A percentile compares a stretch with the other conserved stretches of the same genome.
Evolutionary conservation across 1,140 invertebrate species (phyloP).

Genomic region (Araneus ventricosus): DNA sequence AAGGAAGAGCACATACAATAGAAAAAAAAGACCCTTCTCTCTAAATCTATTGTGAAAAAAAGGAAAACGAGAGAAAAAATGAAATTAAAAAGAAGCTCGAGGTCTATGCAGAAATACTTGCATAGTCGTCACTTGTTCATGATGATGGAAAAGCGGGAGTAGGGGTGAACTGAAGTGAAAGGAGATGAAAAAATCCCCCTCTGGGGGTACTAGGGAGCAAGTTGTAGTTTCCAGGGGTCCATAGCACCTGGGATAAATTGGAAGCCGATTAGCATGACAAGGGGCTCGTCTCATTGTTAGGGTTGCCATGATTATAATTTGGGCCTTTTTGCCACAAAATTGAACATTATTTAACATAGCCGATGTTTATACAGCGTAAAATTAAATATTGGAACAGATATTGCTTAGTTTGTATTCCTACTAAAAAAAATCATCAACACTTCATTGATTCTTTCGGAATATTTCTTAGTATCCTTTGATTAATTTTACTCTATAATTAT

Average conservation of each 20-base stretch:
- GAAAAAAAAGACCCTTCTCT: background rate
- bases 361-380: too few relatives aligned
- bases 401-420: too few relatives aligned
- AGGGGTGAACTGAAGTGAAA: background rate
- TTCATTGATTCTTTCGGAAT: too few relatives aligned
- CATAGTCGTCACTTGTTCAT: slow-evolving; percentile 15
- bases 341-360: background rate
- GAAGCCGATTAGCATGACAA: slow-evolving; percentile 72
- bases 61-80: background rate
- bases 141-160: background rate
- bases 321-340: background rate
- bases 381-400: too few relatives aligned
- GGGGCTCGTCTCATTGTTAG: slow-evolving; percentile 50
- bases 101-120: slow-evolving; percentile 14
- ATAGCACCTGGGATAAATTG: slow-evolving; percentile 68
- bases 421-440: too few relatives aligned
- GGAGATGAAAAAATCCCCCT: background rate
- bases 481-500: too few relatives aligned
- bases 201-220: background rate
- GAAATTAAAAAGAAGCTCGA: background rate
- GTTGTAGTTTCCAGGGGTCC: background rate
- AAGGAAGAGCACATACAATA: background rate
- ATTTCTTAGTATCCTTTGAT: too few relatives aligned
- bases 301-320: slow-evolving; percentile 46
- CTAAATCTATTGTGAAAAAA: background rate